Evolutionary conservation across 2,797 vertebrate genomes (phyloP).

Genomic region (Mormyrus hasselquistii): DNA sequence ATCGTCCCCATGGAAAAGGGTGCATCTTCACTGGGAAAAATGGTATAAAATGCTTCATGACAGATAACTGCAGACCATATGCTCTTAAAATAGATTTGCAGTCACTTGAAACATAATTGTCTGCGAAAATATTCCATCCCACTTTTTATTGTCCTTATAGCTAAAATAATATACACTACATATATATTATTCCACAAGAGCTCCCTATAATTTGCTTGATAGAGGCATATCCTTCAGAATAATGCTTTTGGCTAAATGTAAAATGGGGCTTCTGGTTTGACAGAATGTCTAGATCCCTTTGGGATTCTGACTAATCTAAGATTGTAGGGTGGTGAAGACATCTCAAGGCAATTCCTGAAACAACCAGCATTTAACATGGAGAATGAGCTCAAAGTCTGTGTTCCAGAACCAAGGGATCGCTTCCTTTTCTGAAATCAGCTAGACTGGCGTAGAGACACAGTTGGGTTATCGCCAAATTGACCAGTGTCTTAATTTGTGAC

Average conservation of each 20-base stretch:
- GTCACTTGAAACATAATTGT: conserved; percentile 13
- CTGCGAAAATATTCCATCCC: background rate
- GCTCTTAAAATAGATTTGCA: background rate
- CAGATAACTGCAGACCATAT: background rate
- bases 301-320: conserved; percentile 41
- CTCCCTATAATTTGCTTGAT: conserved; percentile 19
- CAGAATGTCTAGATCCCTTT: conserved; percentile 29
- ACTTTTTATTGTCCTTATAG: background rate
- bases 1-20: background rate
- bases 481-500: background rate
- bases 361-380: background rate
- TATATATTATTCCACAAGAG: background rate
- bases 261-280: conserved; percentile 26
- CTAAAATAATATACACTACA: background rate
- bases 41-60: background rate
- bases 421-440: background rate
- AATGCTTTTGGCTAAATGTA: conserved; percentile 38
- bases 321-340: background rate
- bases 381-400: background rate
- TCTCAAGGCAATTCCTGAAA: conserved; percentile 3
- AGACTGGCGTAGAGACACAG: background rate
- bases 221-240: conserved; percentile 26
- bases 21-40: background rate
- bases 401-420: background rate
- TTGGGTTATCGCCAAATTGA: background rate